These are phyloP conservation scores for Schizaphis graminum DNA, from an alignment of 2,888 invertebrate genomes.

Conservation along the genomic window DNA sequence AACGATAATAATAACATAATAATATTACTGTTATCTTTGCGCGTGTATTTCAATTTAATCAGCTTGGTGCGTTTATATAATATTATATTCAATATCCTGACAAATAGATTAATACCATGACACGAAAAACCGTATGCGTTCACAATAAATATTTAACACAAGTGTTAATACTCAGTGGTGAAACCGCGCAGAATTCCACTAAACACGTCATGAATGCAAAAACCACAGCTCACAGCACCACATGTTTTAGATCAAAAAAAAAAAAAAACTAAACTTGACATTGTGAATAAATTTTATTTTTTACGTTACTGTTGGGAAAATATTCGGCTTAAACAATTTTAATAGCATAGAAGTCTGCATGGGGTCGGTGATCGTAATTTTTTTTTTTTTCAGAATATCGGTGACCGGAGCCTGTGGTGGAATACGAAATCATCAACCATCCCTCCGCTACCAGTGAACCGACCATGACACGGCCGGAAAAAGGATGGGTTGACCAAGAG, in stretches of 20 bases:
- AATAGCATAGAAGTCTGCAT: background rate
- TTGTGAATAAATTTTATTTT: background rate
- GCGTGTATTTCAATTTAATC: background rate
- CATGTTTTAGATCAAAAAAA: background rate
- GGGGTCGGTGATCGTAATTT: background rate
- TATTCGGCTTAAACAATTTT: conserved; percentile 22
- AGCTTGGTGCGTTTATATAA: background rate
- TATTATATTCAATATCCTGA: background rate
- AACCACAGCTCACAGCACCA: background rate
- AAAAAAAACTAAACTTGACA: background rate
- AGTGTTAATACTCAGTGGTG: background rate
- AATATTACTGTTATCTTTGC: background rate
- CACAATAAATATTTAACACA: background rate
- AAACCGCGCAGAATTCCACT: background rate
- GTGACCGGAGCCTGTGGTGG: conserved; percentile 4
- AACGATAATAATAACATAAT: background rate
- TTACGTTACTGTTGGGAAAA: conserved; percentile 1
- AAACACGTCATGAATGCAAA: background rate
- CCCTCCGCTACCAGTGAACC: background rate
- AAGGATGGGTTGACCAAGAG: conserved; percentile 49
- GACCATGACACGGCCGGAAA: conserved; percentile 12
- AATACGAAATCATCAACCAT: conserved; percentile 37
- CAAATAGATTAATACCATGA: background rate
- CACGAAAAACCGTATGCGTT: background rate
- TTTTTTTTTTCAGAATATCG: conserved; percentile 39